Evolutionary conservation across 2,888 invertebrate species (phyloP).

Genomic region (Brachylomia viminalis): DNA sequence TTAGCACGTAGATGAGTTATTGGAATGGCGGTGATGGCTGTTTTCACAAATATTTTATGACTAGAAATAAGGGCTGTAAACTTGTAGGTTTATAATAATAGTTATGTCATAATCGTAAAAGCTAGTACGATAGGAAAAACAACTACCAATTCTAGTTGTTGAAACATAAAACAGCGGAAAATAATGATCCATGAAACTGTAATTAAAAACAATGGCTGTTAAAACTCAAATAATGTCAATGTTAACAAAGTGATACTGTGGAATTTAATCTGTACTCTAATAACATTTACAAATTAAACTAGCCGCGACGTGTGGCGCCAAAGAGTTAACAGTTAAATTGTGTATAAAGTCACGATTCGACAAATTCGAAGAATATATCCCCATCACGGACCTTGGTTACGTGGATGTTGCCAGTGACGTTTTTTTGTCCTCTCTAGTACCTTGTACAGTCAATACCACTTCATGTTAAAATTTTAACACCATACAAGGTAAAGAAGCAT

Average conservation of each 20-base stretch:
- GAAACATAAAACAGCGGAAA: slow-evolving; percentile 67
- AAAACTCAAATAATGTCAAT: slow-evolving; percentile 71
- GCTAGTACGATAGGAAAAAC: slow-evolving; percentile 52
- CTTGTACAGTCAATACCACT: slow-evolving; percentile 40
- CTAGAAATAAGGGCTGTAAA: slow-evolving; percentile 45
- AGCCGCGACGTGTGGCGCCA: slow-evolving; percentile 86
- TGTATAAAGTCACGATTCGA: slow-evolving; percentile 85
- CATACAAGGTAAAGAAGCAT: slow-evolving; percentile 5
- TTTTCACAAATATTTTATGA: slow-evolving; percentile 50
- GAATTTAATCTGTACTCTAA: slow-evolving; percentile 80
- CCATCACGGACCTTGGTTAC: slow-evolving; percentile 61
- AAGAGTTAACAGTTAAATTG: slow-evolving; percentile 85
- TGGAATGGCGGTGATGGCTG: slow-evolving; percentile 43
- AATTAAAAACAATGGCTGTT: slow-evolving; percentile 71
- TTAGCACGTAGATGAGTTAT: slow-evolving; percentile 61
- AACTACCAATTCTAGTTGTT: slow-evolving; percentile 62
- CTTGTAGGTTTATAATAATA: slow-evolving; percentile 33
- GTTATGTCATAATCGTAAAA: slow-evolving; percentile 47
- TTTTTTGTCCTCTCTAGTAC: slow-evolving; percentile 51
- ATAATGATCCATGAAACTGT: slow-evolving; percentile 75
- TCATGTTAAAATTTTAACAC: slow-evolving; percentile 3
- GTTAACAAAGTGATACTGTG: slow-evolving; percentile 75
- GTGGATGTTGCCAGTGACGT: slow-evolving; percentile 52
- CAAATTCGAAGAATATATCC: slow-evolving; percentile 73
- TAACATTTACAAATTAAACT: slow-evolving; percentile 82